Percentiles rank a stretch among this genome's conserved stretches.
These are phyloP conservation scores for Creontiades dilutus DNA, from an alignment of 2,888 invertebrate genomes.

Conservation along the genomic window DNA sequence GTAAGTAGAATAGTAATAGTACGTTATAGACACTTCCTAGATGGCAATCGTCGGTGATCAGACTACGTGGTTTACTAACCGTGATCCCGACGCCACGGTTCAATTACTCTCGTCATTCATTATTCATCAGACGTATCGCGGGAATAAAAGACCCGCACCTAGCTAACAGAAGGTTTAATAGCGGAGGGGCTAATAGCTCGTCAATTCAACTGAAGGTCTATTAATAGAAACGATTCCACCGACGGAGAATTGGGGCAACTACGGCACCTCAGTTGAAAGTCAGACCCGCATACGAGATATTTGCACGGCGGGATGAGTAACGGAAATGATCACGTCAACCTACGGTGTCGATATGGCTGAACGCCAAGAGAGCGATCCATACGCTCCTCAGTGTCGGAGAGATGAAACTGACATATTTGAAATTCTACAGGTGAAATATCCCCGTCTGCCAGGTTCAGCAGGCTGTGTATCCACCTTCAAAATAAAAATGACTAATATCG, in stretches of 20 bases:
- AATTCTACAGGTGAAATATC: too few species aligned
- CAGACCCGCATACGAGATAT: neutral
- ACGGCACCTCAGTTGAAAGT: neutral
- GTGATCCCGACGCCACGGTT: conserved; percentile 21
- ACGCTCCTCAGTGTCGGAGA: too few species aligned
- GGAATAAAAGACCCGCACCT: conserved; percentile 15
- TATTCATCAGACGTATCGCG: conserved; percentile 36
- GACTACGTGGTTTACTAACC: neutral
- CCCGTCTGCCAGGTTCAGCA: too few species aligned
- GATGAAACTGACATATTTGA: too few species aligned
- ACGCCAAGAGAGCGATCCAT: too few species aligned
- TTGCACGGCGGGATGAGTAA: neutral
- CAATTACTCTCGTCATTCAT: conserved; percentile 52
- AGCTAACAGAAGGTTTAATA: neutral
- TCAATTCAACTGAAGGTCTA: conserved; percentile 14
- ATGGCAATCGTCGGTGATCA: too few species aligned
- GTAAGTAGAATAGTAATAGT: too few species aligned
- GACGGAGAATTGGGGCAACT: neutral
- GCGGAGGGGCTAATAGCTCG: neutral
- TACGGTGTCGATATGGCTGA: too few species aligned
- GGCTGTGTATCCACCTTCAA: too few species aligned
- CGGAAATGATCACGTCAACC: too few species aligned
- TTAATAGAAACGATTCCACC: conserved; percentile 12
- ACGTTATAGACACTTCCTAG: too few species aligned
- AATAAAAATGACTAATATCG: too few species aligned